Evolutionary conservation across 37 sponge, comb jelly and placozoan genomes (phyloP).

Genomic region (Mnemiopsis leidyi): DNA sequence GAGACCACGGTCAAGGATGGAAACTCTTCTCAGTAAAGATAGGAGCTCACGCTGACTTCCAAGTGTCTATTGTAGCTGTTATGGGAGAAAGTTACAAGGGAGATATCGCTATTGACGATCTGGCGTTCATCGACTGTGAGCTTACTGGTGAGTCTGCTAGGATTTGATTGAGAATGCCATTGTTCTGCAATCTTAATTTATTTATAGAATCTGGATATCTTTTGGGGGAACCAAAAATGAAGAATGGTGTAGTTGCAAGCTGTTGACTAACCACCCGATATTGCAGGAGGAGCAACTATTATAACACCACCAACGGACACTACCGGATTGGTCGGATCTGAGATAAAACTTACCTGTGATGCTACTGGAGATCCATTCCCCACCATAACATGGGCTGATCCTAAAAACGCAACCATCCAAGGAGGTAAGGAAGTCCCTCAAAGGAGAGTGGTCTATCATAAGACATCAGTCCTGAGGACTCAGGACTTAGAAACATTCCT

Average conservation of each 20-base stretch:
- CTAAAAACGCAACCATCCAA: slow-evolving; percentile 10
- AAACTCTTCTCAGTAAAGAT: slow-evolving; percentile 31
- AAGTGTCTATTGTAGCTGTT: slow-evolving; percentile 46
- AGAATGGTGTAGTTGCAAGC: too few relatives aligned
- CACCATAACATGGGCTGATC: slow-evolving; percentile 51
- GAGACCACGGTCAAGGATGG: slow-evolving; percentile 59
- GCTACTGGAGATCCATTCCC: slow-evolving; percentile 31
- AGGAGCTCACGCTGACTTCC: slow-evolving; percentile 34
- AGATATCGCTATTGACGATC: slow-evolving; percentile 50
- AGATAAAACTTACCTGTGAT: slow-evolving; percentile 53
- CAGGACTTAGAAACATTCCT: too few relatives aligned
- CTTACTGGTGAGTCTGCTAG: background rate
- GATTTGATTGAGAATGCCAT: too few relatives aligned
- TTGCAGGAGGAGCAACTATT: slow-evolving; percentile 42
- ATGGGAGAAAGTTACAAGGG: slow-evolving; percentile 63
- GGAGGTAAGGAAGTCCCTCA: slow-evolving; percentile 37
- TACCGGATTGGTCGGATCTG: slow-evolving; percentile 11
- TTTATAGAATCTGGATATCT: too few relatives aligned
- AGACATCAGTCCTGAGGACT: too few relatives aligned
- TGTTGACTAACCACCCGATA: too few relatives aligned
- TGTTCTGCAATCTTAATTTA: too few relatives aligned
- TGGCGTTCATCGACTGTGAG: slow-evolving; percentile 37
- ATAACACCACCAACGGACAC: slow-evolving; percentile 19
- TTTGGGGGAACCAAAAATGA: too few relatives aligned
- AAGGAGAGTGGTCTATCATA: too few relatives aligned